Conservation (phyloP, 2,797 vertebrate genomes). For the Prionace glauca region DNA sequence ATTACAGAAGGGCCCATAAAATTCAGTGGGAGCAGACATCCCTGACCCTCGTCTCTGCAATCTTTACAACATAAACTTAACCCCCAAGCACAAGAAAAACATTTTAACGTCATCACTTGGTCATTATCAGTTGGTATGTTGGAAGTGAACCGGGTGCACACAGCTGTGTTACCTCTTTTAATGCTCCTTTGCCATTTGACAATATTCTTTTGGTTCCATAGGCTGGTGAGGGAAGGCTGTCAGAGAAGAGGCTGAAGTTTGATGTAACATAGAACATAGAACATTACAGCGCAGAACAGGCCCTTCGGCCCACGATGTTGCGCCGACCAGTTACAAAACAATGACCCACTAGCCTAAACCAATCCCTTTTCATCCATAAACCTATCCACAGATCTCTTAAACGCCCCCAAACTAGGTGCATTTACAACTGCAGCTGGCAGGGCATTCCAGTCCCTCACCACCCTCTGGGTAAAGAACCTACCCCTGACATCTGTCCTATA, state of each 20-base stretch:
- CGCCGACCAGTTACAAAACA: no score
- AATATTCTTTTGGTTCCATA: not conserved
- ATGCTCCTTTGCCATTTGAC: not conserved
- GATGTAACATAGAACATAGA: no score
- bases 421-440: no score
- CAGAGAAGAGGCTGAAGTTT: not conserved
- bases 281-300: no score
- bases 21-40: not conserved
- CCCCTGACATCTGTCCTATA: no score
- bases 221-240: not conserved
- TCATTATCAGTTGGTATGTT: not conserved
- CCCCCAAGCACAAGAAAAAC: not conserved
- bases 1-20: not conserved
- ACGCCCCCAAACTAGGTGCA: no score
- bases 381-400: no score
- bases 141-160: not conserved
- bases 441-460: no score
- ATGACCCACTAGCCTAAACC: no score
- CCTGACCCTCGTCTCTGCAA: not conserved
- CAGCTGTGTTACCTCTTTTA: not conserved
- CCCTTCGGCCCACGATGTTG: no score
- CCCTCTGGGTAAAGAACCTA: no score
- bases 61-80: not conserved
- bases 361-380: no score
- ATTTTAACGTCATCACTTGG: not conserved